Percentiles rank a stretch among this genome's conserved stretches.
phyloP scores from a whole-genome alignment of 2,797 vertebrate genomes.

The Bovichtus diacanthus region DNA sequence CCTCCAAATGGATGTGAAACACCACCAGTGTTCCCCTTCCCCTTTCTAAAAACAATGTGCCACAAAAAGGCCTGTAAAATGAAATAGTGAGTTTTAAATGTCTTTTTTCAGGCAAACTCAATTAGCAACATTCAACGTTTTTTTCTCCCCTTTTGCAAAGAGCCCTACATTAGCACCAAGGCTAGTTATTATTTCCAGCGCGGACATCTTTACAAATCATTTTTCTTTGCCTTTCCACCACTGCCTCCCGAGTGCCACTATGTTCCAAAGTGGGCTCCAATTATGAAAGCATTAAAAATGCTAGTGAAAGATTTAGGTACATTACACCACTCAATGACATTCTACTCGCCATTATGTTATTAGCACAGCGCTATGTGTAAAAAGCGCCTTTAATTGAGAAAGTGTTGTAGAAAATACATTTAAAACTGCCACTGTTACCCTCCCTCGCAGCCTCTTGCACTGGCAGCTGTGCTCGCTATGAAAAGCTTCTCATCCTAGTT shows the following conservation, averaged over 20 bases:
- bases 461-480: conserved; percentile 70
- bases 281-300: conserved; percentile 89
- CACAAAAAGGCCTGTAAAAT: conserved; percentile 86
- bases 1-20: conserved; percentile 87
- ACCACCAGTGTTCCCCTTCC: conserved; percentile 72
- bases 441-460: conserved; percentile 40
- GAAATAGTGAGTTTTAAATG: conserved; percentile 91
- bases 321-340: conserved; percentile 90
- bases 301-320: conserved; percentile 86
- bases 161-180: conserved; percentile 87
- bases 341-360: conserved; percentile 89
- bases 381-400: conserved; percentile 83
- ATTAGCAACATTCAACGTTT: conserved; percentile 84
- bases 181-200: conserved; percentile 87
- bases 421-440: conserved; percentile 67
- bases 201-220: conserved; percentile 87
- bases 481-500: conserved; percentile 68
- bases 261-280: conserved; percentile 87
- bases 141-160: conserved; percentile 80
- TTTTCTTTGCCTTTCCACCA: conserved; percentile 80
- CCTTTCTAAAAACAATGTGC: conserved; percentile 81
- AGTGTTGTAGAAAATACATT: conserved; percentile 79
- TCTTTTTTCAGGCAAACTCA: conserved; percentile 88
- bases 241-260: conserved; percentile 72
- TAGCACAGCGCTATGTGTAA: conserved; percentile 84